Base-by-base conservation (phyloP, 2,888 invertebrate genomes). In the Axea sp. region DNA sequence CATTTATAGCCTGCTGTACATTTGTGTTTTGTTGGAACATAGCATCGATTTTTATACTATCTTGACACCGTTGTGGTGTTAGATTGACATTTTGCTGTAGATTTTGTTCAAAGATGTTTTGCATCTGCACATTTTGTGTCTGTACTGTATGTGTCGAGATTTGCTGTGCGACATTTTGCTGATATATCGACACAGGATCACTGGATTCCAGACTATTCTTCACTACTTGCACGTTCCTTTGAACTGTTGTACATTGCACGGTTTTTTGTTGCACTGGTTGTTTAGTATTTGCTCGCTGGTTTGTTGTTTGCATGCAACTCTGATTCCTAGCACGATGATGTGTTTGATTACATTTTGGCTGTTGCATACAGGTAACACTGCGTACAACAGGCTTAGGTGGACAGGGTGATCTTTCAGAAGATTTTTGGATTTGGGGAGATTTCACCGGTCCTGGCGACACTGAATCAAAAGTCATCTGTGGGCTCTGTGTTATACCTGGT, bases 51-150 rank as follows among this genome's bases (percentile, higher is more conserved):
- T 79, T 78, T 24, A 80, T 69, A 1, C 72, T 73, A 22, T 80
- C 80, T 0, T 68, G 73, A 39, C 59, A 73, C 57, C 51, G 64
- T 7, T 49, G 59, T 3, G 51, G 8, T 0, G 22, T 19, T 26
- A 14, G 45, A 11, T 28, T 72, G n/a, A 76, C 75, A 73, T 81
- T 79, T 73, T 83, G 72, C 57, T 86, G 87, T 30, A 86, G 65
- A 77, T 83, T 86, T 49, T 86, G 86, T 31, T 86, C 85, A n/a
- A 83, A 83, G 17, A 84, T 79, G 19, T 85, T 83, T 14, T 68
- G 86, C 1, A 84, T 82, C 12, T 69, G 86, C 0, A 84, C 77
- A 65, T 87, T 86, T 47, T 85, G 79, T 6, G 83, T 81, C 53
- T 86, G 86, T 3, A 85, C 80, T 1, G 83, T 80, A 49, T 86